Base-by-base conservation (phyloP, 2,888 invertebrate species). In the Chironomus riparius region DNA sequence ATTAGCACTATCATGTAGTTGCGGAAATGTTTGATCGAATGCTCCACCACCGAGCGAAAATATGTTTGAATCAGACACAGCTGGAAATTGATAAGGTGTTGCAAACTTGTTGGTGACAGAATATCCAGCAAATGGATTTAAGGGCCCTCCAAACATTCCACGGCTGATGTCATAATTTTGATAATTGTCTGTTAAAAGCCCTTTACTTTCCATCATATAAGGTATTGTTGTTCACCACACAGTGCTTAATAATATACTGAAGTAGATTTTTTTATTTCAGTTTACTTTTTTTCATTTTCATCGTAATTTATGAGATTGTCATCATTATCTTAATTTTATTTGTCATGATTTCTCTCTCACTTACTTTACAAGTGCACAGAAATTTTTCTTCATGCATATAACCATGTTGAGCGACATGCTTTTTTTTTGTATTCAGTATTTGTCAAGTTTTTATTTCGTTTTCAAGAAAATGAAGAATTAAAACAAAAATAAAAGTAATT, bases 51-150 rank as follows among this genome's bases (percentile, higher is more conserved):
- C 12, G 3, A 47, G n/a, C 1, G 50, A 28, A 21, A 48, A 70
- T 12, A 38, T 13, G 21, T 70, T 70, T 70, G 47, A 15, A n/a
- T 50, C 69, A 10, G 28, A 28, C 0, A 47, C 28, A 22, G 72
- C 28, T 38, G 72, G 61, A 18, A 62, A 72, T 62, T 72, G 72
- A 61, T 72, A 72, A 15, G 61, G 61, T 21, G 62, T 62, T n/a
- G 28, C 5, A 13, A 21, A 72, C 13, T 72, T 61, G 21, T 72
- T 72, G 15, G 61, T 62, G 15, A 62, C 24, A 7, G 24, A 38
- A 28, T 15, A 38, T 0, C 18, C 15, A 21, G 5, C 21, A 71
- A 71, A 71, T 18, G 61, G 72, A 47, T 72, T 72, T 38, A 72
- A 6, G 6, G 71, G 22, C 10, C 24, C 50, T 18, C 62, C 21